phyloP scores from a whole-genome alignment of 2,888 invertebrate genomes.

The Heliconius ethilla region DNA sequence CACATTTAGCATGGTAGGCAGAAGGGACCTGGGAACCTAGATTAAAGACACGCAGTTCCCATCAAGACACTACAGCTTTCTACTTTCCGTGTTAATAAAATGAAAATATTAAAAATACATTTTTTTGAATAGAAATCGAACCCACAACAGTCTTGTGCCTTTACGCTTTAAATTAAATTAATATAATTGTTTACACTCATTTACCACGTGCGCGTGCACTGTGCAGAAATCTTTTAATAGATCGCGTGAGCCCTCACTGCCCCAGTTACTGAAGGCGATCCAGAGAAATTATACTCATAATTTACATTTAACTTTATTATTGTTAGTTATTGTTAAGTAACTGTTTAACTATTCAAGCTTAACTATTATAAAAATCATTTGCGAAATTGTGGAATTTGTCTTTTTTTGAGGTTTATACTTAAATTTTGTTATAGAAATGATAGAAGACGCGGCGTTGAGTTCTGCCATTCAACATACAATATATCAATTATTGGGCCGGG shows the following conservation, averaged over 20 bases:
- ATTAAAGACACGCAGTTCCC: no score
- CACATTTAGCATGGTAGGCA: no score
- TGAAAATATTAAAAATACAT: no score
- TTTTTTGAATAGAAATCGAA: neutral
- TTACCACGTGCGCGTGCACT: neutral
- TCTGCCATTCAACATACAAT: neutral
- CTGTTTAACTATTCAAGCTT: constrained; percentile 6
- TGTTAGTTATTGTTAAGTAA: constrained; percentile 17
- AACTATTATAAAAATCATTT: neutral
- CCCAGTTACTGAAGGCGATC: constrained; percentile 40
- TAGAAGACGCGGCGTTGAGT: neutral
- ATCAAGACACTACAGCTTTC: no score
- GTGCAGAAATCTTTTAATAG: constrained; percentile 9
- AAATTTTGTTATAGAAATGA: neutral
- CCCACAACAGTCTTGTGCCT: neutral
- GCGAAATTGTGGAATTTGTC: neutral
- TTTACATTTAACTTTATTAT: constrained; percentile 31
- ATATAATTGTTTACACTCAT: neutral
- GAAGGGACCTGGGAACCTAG: no score
- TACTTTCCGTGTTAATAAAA: no score
- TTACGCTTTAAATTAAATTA: neutral
- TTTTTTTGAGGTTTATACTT: neutral
- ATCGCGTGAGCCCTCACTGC: constrained; percentile 20
- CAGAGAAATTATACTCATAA: constrained; percentile 37
- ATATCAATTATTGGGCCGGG: no score